phyloP scores from a whole-genome alignment of 2,888 invertebrate genomes.

The Piscicola geometra region DNA sequence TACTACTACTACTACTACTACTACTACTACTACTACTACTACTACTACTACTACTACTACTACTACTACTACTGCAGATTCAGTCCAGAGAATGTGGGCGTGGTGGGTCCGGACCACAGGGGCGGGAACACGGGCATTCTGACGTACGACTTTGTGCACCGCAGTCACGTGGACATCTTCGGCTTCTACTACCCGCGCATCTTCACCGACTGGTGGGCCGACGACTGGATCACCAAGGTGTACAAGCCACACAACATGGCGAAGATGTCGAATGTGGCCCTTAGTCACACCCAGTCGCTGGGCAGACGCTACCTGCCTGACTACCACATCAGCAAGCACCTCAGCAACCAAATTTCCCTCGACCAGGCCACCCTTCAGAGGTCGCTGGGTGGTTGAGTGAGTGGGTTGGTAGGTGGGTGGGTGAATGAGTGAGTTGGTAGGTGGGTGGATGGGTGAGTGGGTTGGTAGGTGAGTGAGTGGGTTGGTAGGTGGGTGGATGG shows the following conservation, averaged over 20 bases:
- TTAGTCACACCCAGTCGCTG: slow-evolving; percentile 36
- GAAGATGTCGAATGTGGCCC: slow-evolving; percentile 32
- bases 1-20: slow-evolving; percentile 6
- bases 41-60: slow-evolving; percentile 6
- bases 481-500: no score
- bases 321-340: not conserved
- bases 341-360: not conserved
- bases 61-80: slow-evolving; percentile 10
- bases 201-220: slow-evolving; percentile 43
- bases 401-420: no score
- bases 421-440: no score
- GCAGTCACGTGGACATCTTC: slow-evolving; percentile 41
- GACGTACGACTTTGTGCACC: slow-evolving; percentile 43
- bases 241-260: slow-evolving; percentile 38
- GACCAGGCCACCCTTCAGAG: slow-evolving; percentile 9
- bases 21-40: slow-evolving; percentile 12
- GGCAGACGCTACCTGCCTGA: slow-evolving; percentile 37
- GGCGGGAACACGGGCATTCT: slow-evolving; percentile 41
- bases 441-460: no score
- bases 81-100: slow-evolving; percentile 40
- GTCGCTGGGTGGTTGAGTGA: not conserved
- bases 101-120: slow-evolving; percentile 42
- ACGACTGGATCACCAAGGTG: slow-evolving; percentile 43
- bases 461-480: no score
- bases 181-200: slow-evolving; percentile 43